Evolutionary conservation across 2,797 vertebrate genomes (phyloP), one percentile per base, ranked within the genome.

Genomic region (Clamator glandarius): DNA sequence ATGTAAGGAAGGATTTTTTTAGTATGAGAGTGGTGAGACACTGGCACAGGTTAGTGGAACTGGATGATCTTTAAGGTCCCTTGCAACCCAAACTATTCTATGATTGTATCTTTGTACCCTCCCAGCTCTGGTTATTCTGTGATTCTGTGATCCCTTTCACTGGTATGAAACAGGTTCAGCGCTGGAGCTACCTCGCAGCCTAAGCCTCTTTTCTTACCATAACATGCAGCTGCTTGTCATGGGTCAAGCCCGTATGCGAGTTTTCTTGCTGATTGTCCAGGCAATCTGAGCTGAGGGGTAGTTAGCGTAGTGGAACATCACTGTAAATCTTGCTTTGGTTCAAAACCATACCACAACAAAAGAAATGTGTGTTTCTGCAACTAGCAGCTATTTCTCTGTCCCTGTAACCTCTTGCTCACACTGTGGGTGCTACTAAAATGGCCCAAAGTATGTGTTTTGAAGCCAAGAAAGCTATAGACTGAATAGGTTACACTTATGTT

Each of bases 231-330:
- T 21, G 41, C 33, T 6, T 4, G 8, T 11, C 0, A 4, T 1
- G 0, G 0, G 25, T 21, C 52, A 11, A 13, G 39, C 24, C 29
- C 3, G 1, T 5, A 0, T 15, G 18, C 24, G 1, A 5, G 8
- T 44, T 61, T 36, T 25, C 10, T 16, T 23, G 5, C 21, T 12
- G 24, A 41, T 19, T 4, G 9, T 11, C n/a, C 2, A 17, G 20
- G 5, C 6, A 8, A 0, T 7, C 42, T 0, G 2, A 1, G 26
- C 25, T 6, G 17, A 50, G 31, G 26, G 33, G 24, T 13, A 1
- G 7, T 26, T 44, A 12, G 11, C 0, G 2, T 55, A 33, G 15
- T 0, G 4, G 19, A 28, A 23, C 4, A 4, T 21, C 5, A 1
- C 26, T 35, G 63, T 14, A 35, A 25, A 12, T 39, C 8, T 21